phyloP scores from a whole-genome alignment of 2,888 invertebrate species.

The Acanthosepion lycidas region DNA sequence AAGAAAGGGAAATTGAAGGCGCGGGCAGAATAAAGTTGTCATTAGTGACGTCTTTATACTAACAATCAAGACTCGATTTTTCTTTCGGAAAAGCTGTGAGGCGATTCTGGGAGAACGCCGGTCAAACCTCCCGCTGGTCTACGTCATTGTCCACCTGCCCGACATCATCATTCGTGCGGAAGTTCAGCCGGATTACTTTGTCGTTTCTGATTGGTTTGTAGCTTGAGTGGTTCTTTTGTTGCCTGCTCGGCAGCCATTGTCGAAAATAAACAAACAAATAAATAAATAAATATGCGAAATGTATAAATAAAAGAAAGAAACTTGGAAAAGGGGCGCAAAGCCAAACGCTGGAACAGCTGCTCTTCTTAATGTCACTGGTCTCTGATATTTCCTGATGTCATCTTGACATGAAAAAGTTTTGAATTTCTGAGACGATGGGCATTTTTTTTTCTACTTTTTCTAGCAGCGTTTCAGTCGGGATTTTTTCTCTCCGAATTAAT shows the following conservation, averaged over 20 bases:
- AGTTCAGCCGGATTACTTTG: background rate
- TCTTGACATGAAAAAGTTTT: too few species aligned
- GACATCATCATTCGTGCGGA: background rate
- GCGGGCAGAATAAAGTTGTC: background rate
- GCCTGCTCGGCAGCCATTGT: background rate
- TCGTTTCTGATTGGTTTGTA: background rate
- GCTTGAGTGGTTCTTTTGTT: conserved; percentile 1
- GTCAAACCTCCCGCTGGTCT: background rate
- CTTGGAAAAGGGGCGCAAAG: background rate
- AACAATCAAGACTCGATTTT: background rate
- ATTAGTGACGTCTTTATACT: background rate
- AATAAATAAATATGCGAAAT: background rate
- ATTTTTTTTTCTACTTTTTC: too few species aligned
- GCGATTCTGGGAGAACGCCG: background rate
- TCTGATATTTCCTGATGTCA: too few species aligned
- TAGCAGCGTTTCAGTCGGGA: too few species aligned
- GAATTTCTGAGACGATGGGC: too few species aligned
- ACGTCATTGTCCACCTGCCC: background rate
- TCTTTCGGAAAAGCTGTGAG: background rate
- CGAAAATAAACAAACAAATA: background rate
- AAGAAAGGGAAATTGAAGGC: too few species aligned
- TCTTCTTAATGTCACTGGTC: background rate
- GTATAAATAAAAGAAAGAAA: background rate
- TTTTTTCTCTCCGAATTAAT: too few species aligned
- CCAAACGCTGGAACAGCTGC: background rate